Evolutionary conservation across 2,888 invertebrate species (phyloP), one percentile per base, ranked within the genome.

Genomic region (Julus scanicus): DNA sequence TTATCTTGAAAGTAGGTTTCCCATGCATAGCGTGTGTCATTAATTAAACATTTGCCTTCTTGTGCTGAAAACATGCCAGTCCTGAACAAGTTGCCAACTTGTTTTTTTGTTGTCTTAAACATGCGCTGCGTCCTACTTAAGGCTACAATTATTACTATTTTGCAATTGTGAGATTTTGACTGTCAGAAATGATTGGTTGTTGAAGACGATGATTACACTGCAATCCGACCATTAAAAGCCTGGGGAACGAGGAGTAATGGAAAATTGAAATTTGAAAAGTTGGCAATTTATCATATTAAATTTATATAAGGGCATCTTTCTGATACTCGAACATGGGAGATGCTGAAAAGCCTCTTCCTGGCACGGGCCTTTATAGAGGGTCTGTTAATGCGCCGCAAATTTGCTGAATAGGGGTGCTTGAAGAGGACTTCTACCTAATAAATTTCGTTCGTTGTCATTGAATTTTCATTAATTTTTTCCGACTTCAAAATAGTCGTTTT

Each of bases 341-440:
- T 63, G 29, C n/a, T 71, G 71, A 71, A 71, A 71, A 71, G 20
- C 29, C 71, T 71, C 71, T 71, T 71, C 71, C 29, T 71, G 71
- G n/a, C 71, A 71, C 11, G 29, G 71, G 20, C 71, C 71, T 29
- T 20, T 29, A 71, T 71, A 29, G 71, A 71, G 71, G 71, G 71
- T 71, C 71, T 71, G 71, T 29, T 71, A 71, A 71, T 71, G 71
- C n/a, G n/a, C 71, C 71, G 71, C 71, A 71, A 71, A 71, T 71
- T 71, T 71, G 71, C 71, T 71, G 71, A n/a, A n/a, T 71, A 71
- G 71, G 71, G 71, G 71, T 71, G 71, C 71, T 71, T 71, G 71
- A 71, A 71, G 71, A 71, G 71, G 71, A 71, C 71, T 71, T 71
- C 71, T 71, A 71, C 71, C 71, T 71, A 71, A 71, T 71, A 71